Base-by-base conservation (phyloP, 2,888 invertebrate genomes). In the Nebria salina region DNA sequence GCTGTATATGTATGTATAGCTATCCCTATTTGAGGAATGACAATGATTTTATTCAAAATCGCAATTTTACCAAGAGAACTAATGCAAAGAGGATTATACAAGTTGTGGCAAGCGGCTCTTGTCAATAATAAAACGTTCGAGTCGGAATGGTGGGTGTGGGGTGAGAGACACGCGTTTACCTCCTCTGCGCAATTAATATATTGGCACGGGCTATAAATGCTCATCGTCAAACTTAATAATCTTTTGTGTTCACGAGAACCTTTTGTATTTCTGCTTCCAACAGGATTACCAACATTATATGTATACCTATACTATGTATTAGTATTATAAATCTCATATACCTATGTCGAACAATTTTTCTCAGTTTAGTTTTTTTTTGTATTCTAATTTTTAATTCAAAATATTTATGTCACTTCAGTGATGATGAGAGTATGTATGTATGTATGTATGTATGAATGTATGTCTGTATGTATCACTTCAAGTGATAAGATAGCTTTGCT, bases 191-290 rank as follows among this genome's bases (percentile, higher is more conserved):
- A 83, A 76, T 84, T 85, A 85, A 84, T 85, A 86, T 86, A 84
- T 85, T 84, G 86, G 85, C 84, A 86, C 85, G 85, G 84, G 85
- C 85, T 85, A 34, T 5, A 85, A 85, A 85, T 34, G 34, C 5
- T 34, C 88, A 87, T 34, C 34, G 34, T 88, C 88, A 88, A 88
- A 88, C 88, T 88, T 88, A 88, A 88, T 88, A 89, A 89, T 89
- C 88, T 88, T 89, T 88, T 89, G 88, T 89, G 86, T 84, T 78
- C 84, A 86, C 85, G 86, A 87, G 87, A 87, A 87, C 88, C 87
- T 88, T 87, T 87, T 87, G 85, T 82, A 83, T 83, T 83, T 81
- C 82, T 81, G 81, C 80, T 34, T 34, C 34, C 34, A 1, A 34
- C 34, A 34, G 34, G 34, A 34, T 34, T 34, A 34, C 20, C 20